Evolutionary conservation across 2,797 vertebrate genomes (phyloP).

Genomic region (Oryzias sinensis): DNA sequence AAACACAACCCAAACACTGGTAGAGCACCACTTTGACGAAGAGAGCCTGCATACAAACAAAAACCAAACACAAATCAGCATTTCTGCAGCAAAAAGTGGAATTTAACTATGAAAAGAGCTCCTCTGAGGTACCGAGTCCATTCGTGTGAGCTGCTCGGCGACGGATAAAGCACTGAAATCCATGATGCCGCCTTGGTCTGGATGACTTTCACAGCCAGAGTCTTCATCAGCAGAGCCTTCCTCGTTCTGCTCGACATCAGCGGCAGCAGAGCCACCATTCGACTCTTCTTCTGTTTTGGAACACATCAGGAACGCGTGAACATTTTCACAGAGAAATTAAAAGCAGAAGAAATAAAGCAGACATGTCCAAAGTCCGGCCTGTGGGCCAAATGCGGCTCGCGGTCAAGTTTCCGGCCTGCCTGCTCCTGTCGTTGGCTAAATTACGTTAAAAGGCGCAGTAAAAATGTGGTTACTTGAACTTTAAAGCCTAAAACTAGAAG

Average conservation of each 20-base stretch:
- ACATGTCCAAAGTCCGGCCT: no score
- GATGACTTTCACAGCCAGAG: slow-evolving; percentile 48
- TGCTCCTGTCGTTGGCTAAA: no score
- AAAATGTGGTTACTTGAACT: no score
- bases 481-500: no score
- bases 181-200: slow-evolving; percentile 66
- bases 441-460: no score
- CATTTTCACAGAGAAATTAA: not conserved
- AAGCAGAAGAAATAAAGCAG: no score
- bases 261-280: slow-evolving; percentile 2
- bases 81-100: not conserved
- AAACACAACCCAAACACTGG: slow-evolving; percentile 86
- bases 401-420: no score
- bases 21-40: slow-evolving; percentile 79
- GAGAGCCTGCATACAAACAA: slow-evolving; percentile 71
- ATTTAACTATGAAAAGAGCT: not conserved
- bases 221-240: slow-evolving; percentile 56
- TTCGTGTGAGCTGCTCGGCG: slow-evolving; percentile 81
- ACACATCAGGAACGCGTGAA: not conserved
- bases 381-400: no score
- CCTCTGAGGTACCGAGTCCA: slow-evolving; percentile 73
- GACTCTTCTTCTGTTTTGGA: slow-evolving; percentile 33
- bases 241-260: slow-evolving; percentile 39
- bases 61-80: not conserved
- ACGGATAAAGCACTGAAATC: slow-evolving; percentile 74